These are phyloP conservation scores for Parambassis ranga DNA, from an alignment of 2,797 vertebrate species.

Conservation along the genomic window DNA sequence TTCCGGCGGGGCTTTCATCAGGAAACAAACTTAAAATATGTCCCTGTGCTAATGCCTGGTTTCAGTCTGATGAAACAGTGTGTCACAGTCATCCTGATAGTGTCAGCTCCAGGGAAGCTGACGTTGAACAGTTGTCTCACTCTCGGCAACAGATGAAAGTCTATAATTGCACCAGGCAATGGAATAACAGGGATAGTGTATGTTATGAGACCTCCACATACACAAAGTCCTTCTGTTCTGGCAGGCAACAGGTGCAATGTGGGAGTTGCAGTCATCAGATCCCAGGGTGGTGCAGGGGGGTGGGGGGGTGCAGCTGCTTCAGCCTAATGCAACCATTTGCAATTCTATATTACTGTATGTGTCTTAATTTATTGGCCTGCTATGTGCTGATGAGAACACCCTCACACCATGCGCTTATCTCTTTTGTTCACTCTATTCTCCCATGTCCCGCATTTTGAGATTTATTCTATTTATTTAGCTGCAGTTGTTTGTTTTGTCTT, in stretches of 20 bases:
- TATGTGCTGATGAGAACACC: conserved; percentile 13
- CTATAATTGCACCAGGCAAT: conserved; percentile 67
- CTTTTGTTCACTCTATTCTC: not conserved
- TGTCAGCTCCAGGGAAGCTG: conserved; percentile 67
- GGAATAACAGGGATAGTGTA: conserved; percentile 61
- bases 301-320: conserved; percentile 63
- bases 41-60: conserved; percentile 6
- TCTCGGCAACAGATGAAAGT: conserved; percentile 66
- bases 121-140: conserved; percentile 68
- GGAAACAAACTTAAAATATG: conserved; percentile 32
- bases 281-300: conserved; percentile 49
- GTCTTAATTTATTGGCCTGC: conserved; percentile 18
- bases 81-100: conserved; percentile 46
- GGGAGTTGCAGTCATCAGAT: conserved; percentile 76
- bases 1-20: conserved; percentile 29
- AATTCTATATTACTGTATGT: conserved; percentile 26
- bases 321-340: conserved; percentile 39
- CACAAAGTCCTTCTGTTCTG: conserved; percentile 76
- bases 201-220: conserved; percentile 57
- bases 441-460: not conserved
- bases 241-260: conserved; percentile 75
- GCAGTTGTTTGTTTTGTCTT: not conserved
- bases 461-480: not conserved
- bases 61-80: conserved; percentile 46
- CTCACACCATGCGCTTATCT: not conserved